Evolutionary conservation across 2,888 invertebrate species (phyloP).

Genomic region (Rotaria macrura): DNA sequence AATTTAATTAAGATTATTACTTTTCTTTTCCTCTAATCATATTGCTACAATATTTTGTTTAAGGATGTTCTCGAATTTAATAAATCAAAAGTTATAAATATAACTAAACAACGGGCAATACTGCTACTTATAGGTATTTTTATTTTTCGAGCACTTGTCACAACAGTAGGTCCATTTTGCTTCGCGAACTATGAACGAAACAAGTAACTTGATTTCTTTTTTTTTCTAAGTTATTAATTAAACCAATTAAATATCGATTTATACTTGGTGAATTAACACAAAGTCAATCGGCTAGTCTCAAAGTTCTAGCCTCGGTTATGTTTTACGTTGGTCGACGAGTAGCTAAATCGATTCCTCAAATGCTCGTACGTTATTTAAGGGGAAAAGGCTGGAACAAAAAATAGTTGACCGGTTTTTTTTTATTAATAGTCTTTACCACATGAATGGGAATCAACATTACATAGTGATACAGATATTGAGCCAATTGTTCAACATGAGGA

Average conservation of each 20-base stretch:
- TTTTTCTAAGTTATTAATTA: constrained; percentile 41
- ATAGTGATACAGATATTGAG: constrained; percentile 26
- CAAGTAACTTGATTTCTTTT: neutral
- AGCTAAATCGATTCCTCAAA: neutral
- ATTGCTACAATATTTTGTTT: neutral
- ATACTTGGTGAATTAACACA: constrained; percentile 38
- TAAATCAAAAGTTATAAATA: constrained; percentile 38
- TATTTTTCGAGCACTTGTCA: constrained; percentile 42
- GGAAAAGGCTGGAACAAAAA: neutral
- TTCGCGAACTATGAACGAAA: neutral
- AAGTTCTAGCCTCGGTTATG: constrained; percentile 41
- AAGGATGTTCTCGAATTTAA: constrained; percentile 42
- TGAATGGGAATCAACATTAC: constrained; percentile 29
- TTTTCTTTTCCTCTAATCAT: neutral
- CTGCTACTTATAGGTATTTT: constrained; percentile 42
- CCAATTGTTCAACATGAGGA: constrained; percentile 26
- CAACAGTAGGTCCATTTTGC: constrained; percentile 38
- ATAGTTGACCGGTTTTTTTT: neutral
- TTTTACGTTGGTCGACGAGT: constrained; percentile 37
- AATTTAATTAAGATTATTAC: too few species aligned
- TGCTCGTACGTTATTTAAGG: constrained; percentile 14
- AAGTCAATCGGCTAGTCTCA: constrained; percentile 41
- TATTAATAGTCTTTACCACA: constrained; percentile 25
- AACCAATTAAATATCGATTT: constrained; percentile 44
- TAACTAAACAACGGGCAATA: constrained; percentile 40